Conservation (phyloP, 2,797 vertebrate species). For the Sphenopsis melanotis region DNA sequence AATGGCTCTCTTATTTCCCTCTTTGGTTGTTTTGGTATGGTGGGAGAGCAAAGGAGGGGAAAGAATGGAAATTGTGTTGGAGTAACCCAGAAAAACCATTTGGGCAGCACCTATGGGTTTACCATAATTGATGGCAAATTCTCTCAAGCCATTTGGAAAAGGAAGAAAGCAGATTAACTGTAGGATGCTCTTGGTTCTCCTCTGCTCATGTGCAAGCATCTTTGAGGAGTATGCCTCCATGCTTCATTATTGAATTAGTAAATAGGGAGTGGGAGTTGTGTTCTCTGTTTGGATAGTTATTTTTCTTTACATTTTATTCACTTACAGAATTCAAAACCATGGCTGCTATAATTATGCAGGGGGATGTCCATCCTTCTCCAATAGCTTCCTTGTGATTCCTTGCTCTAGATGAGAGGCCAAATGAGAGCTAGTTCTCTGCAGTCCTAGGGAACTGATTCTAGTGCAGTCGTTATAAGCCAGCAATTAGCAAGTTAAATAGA, state of each 20-base stretch:
- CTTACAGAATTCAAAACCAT: background rate
- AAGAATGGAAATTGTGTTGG: background rate
- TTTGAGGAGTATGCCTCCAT: background rate
- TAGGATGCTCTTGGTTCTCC: background rate
- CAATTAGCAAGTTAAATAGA: background rate
- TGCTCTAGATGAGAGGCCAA: background rate
- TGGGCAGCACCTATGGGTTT: background rate
- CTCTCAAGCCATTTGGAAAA: background rate
- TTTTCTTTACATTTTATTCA: background rate
- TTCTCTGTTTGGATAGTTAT: background rate
- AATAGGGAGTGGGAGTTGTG: background rate
- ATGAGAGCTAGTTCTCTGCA: background rate
- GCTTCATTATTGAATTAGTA: background rate
- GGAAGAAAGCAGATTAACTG: background rate
- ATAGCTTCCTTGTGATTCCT: background rate
- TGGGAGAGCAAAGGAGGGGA: background rate
- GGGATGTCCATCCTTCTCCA: background rate
- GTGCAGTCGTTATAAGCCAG: background rate
- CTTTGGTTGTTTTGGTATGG: background rate
- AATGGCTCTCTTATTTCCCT: background rate
- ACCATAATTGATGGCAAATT: background rate
- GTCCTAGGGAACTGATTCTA: background rate
- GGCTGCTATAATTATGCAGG: background rate
- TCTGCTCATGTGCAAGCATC: background rate
- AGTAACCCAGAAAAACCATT: background rate